These are phyloP conservation scores for Sander vitreus DNA, from an alignment of 2,113 vertebrate species.

Conservation along the genomic window DNA sequence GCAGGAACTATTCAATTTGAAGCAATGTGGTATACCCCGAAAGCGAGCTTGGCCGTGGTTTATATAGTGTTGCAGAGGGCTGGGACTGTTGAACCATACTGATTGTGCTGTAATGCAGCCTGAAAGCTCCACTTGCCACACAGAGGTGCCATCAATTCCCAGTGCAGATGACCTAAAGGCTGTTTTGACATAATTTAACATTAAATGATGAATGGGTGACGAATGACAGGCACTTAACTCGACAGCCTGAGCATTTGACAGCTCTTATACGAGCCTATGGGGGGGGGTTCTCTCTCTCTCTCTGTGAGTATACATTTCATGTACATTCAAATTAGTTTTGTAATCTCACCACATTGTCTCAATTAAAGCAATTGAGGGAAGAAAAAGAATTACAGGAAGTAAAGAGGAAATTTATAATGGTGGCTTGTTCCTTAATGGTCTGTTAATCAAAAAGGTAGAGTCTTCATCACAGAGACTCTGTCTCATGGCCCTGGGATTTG, in stretches of 20 bases:
- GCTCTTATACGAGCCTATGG: conserved; percentile 54
- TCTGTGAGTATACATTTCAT: no score
- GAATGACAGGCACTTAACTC: conserved; percentile 70
- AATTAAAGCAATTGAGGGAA: conserved; percentile 22
- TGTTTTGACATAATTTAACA: conserved; percentile 81
- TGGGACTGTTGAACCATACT: conserved; percentile 59
- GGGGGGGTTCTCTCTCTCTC: no score
- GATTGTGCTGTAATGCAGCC: conserved; percentile 71
- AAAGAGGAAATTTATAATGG: not conserved
- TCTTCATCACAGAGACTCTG: conserved; percentile 33
- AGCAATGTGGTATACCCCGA: conserved; percentile 44
- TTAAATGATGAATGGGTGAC: conserved; percentile 77
- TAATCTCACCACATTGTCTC: not conserved
- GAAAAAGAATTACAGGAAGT: conserved; percentile 3
- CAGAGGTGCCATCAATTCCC: conserved; percentile 70
- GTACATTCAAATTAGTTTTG: conserved; percentile 18
- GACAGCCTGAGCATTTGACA: conserved; percentile 64
- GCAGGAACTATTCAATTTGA: conserved; percentile 62
- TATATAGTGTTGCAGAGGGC: conserved; percentile 60
- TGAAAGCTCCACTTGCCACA: conserved; percentile 70
- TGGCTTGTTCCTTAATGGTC: conserved; percentile 33
- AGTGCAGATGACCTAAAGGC: conserved; percentile 68
- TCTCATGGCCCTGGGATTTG: conserved; percentile 26
- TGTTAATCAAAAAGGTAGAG: conserved; percentile 40
- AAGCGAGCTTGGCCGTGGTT: conserved; percentile 43